These are phyloP conservation scores for Standfussiana lucernea DNA, from an alignment of 2,888 invertebrate genomes.

Conservation along the genomic window DNA sequence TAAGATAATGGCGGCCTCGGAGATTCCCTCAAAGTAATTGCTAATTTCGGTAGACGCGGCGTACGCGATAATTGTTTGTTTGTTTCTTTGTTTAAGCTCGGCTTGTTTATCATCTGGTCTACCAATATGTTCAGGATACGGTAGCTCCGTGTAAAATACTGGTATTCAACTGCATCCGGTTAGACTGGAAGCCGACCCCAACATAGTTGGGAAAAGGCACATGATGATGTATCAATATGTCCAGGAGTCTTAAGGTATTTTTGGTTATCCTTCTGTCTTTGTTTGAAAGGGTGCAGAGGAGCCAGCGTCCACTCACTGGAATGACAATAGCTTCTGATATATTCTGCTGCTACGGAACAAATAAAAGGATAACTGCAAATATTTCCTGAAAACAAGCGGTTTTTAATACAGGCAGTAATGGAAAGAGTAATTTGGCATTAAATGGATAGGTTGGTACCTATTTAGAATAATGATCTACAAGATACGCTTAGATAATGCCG, in stretches of 20 bases:
- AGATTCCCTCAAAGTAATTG: constrained; percentile 87
- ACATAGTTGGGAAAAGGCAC: too few species aligned
- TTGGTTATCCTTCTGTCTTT: not conserved
- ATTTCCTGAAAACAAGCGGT: too few species aligned
- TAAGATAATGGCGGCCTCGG: constrained; percentile 84
- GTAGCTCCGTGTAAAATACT: too few species aligned
- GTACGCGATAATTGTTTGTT: constrained; percentile 84
- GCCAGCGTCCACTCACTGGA: not conserved
- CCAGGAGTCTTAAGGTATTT: not conserved
- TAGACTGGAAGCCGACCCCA: too few species aligned
- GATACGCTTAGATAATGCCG: not conserved
- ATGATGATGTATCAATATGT: too few species aligned
- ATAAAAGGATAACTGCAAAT: not conserved
- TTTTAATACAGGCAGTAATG: not conserved
- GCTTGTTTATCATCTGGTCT: constrained; percentile 53
- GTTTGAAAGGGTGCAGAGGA: not conserved
- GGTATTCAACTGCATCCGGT: too few species aligned
- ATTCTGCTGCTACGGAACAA: not conserved
- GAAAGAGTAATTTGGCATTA: too few species aligned
- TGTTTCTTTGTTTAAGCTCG: constrained; percentile 75
- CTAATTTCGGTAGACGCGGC: constrained; percentile 82
- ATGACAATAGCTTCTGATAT: not conserved
- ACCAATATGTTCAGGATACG: constrained; percentile 47
- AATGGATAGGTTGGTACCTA: not conserved
- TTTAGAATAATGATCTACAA: not conserved